A percentile compares a stretch with the other conserved stretches of the same genome.
These are phyloP conservation scores for Uropetala carovei DNA, from an alignment of 2,888 invertebrate genomes.

Conservation along the genomic window DNA sequence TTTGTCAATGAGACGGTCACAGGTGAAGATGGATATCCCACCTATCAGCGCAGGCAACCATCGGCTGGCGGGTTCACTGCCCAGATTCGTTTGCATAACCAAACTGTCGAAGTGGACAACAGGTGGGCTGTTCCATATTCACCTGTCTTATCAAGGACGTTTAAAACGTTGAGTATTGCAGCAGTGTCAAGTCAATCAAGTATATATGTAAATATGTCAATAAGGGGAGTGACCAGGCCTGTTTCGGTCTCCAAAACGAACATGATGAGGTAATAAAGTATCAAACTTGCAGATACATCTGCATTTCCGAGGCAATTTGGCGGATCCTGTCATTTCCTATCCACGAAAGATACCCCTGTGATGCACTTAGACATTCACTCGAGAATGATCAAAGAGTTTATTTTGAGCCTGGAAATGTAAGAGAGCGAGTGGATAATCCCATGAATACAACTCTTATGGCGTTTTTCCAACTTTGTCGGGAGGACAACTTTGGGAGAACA, in stretches of 20 bases:
- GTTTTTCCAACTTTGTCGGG: conserved; percentile 68
- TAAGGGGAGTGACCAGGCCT: conserved; percentile 72
- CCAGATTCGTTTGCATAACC: background rate
- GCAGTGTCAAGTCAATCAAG: conserved; percentile 74
- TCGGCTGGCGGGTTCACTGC: background rate
- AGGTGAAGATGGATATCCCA: too few relatives aligned
- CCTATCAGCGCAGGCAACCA: too few relatives aligned
- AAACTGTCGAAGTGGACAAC: conserved; percentile 67
- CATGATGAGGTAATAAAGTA: conserved; percentile 68
- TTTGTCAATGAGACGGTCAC: too few relatives aligned
- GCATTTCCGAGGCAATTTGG: background rate
- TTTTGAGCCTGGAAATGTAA: conserved; percentile 68
- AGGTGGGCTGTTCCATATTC: too few relatives aligned
- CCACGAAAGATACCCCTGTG: background rate
- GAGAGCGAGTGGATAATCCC: too few relatives aligned
- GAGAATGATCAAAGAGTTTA: conserved; percentile 70
- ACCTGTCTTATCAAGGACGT: conserved; percentile 66
- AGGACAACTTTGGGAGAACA: conserved; percentile 68
- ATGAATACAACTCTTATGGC: too few relatives aligned
- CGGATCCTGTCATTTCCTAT: too few relatives aligned
- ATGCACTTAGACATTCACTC: conserved; percentile 29
- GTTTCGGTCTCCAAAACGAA: background rate
- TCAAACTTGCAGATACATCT: conserved; percentile 67
- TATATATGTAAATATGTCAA: conserved; percentile 74
- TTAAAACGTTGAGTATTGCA: conserved; percentile 72